A percentile compares a stretch with the other conserved stretches of the same genome.
These are phyloP conservation scores for Hoplodrina ambigua DNA, from an alignment of 2,888 invertebrate genomes.

Conservation along the genomic window DNA sequence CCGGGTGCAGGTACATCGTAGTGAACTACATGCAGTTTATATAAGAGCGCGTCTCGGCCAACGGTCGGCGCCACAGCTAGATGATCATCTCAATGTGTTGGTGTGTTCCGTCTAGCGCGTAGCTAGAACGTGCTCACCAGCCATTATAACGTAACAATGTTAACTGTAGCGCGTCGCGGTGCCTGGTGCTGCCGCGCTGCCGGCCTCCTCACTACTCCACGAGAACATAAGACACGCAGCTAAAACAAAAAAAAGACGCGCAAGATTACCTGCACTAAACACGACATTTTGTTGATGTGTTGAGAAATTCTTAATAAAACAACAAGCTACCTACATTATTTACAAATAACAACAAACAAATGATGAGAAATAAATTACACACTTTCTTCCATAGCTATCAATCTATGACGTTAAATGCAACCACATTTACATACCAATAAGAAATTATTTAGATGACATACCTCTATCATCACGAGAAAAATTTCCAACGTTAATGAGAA, in stretches of 20 bases:
- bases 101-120: constrained; percentile 71
- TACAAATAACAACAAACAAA: constrained; percentile 15
- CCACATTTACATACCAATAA: constrained; percentile 19
- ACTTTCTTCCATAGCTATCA: constrained; percentile 21
- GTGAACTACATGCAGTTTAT: constrained; percentile 41
- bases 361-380: constrained; percentile 25
- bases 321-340: neutral
- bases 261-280: constrained; percentile 26
- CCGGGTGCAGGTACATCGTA: constrained; percentile 28
- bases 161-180: constrained; percentile 84
- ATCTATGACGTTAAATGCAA: constrained; percentile 10
- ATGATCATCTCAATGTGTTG: constrained; percentile 65
- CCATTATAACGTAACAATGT: constrained; percentile 74
- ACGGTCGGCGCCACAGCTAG: constrained; percentile 63
- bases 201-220: constrained; percentile 42
- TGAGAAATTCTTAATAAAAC: constrained; percentile 21
- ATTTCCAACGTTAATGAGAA: constrained; percentile 52
- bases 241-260: constrained; percentile 40
- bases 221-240: constrained; percentile 47
- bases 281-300: constrained; percentile 19
- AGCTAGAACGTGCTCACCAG: constrained; percentile 69
- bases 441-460: constrained; percentile 31
- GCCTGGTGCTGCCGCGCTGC: constrained; percentile 60
- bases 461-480: constrained; percentile 36
- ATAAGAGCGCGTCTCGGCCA: constrained; percentile 49